Base-by-base conservation (phyloP, 2,113 vertebrate genomes). In the Mystacornis crossleyi region DNA sequence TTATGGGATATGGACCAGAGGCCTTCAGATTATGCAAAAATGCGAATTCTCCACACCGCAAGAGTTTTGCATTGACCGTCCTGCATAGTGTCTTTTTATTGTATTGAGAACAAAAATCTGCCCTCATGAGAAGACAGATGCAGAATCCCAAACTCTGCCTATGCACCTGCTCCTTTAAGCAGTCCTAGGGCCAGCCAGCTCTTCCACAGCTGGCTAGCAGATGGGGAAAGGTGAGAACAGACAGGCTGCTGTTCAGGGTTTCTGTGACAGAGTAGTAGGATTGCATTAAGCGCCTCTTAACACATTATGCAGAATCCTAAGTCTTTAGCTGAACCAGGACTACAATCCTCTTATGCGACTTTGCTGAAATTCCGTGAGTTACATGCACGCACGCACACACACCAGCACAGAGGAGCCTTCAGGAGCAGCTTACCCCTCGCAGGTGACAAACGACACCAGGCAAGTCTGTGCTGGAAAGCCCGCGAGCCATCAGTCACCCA, bases 281-380 rank as follows among this genome's bases (percentile, higher is more conserved):
- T 95, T 96, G 92, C 91, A 69, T 87, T 97, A 97, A 96, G 95
- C 90, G 85, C 80, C 91, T 96, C 90, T 97, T 95, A 95, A 94
- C 92, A 95, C 93, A 81, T 96, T 96, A 96, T 91, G 89, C 71
- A 94, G 92, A 96, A 86, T 89, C 85, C 66, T 93, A 97, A 96
- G 90, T 93, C 94, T 97, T 97, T 93, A 90, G 95, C 88, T 74
- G 88, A 93, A 89, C 87, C 66, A 61, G 83, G 93, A 84, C 74
- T 87, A 86, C 95, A 96, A 97, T 96, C 96, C 96, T 97, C 95
- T 97, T 97, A 97, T 2, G 16, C 72, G 90, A 90, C 91, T 97
- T 97, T 96, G 90, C 84, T 80, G 95, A 89, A 95, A 96, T 97
- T 96, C 94, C 90, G 50, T 34, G 65, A 67, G 95, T 91, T 95